Conservation (phyloP, 2,797 vertebrate genomes). For the Hirundo rustica region DNA sequence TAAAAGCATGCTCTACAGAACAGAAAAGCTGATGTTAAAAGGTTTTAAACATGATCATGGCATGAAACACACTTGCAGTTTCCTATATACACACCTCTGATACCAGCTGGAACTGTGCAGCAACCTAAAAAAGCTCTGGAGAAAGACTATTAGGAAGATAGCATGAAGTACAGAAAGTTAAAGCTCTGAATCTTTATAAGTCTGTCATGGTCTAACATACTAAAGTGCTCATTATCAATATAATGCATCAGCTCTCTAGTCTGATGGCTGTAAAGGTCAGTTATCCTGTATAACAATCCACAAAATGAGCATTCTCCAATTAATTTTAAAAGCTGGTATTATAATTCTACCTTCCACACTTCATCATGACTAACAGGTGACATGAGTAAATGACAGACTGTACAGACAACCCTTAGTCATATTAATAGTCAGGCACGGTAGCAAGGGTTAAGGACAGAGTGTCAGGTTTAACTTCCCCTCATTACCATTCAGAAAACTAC, state of each 20-base stretch:
- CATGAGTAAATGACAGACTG: slow-evolving; percentile 23
- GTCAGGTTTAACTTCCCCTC: slow-evolving; percentile 51
- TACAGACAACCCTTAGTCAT: slow-evolving; percentile 14
- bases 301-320: background rate
- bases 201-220: background rate
- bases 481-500: slow-evolving; percentile 64
- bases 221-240: background rate
- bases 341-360: background rate
- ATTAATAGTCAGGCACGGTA: slow-evolving; percentile 5
- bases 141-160: background rate
- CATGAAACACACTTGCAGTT: background rate
- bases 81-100: background rate
- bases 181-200: background rate
- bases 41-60: background rate
- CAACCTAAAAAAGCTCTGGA: background rate
- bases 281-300: slow-evolving; percentile 14
- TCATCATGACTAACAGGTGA: background rate
- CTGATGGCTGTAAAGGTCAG: slow-evolving; percentile 19
- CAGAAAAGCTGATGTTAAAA: background rate
- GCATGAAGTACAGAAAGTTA: background rate
- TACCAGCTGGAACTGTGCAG: background rate
- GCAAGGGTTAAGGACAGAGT: slow-evolving; percentile 51
- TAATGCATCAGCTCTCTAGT: background rate
- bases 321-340: slow-evolving; percentile 2
- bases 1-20: background rate